Base-by-base conservation (phyloP, 2,113 vertebrate genomes). In the Chinchilla lanigera region DNA sequence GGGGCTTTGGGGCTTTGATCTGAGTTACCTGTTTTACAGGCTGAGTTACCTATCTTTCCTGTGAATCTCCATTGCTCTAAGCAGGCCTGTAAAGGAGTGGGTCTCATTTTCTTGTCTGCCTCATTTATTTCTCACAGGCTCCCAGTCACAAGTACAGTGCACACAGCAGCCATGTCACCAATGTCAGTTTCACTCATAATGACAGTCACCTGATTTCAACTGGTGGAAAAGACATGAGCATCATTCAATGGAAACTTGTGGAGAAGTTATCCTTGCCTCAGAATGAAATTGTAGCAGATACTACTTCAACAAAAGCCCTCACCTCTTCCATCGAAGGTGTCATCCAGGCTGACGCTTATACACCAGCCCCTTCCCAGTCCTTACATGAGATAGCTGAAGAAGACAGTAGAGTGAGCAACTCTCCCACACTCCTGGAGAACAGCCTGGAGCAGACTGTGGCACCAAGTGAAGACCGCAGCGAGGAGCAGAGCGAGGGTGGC, bases 111-210 rank as follows among this genome's bases (percentile, higher is more conserved):
- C 69, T 67, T 24, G 0, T 52, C 35, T 93, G 85, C 94, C 82
- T 95, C 88, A 44, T 95, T 96, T 97, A 56, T 97, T 96, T 93
- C 85, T 7, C 19, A 13, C 95, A 99, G 99, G 99, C 99, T 87
- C 99, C 99, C 54, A 99, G 99, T 98, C 99, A 99, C 96, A 99
- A 99, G 97, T 99, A 99, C 98, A 99, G 99, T 0, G 99, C 99
- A 92, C 99, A 99, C 98, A 99, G 99, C 96, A 99, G 99, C 98
- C 99, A 99, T 3, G 99, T 99, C 98, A 99, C 99, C 98, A 99
- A 99, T 0, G 99, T 99, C 98, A 99, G 99, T 98, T 99, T 99
- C 98, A 99, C 99, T 95, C 98, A 99, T 71, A 99, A 97, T 0
- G 99, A 99, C 95, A 98, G 99, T 97, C 99, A 99, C 98, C 99